Conservation (phyloP, 2,888 invertebrate species). For the Macaria liturata region DNA sequence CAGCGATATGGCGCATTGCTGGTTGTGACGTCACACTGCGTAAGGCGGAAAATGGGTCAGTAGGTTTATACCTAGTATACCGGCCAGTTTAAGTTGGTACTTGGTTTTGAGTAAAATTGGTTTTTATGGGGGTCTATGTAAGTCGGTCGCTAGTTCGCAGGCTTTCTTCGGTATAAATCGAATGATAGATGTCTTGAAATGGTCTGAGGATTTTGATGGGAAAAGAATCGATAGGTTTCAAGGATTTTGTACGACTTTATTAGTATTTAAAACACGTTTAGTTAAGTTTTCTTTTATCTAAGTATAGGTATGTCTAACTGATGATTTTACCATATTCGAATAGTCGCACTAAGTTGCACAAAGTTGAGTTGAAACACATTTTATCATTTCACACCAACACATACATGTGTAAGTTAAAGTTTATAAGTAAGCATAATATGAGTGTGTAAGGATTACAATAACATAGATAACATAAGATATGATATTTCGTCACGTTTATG, state of each 20-base stretch:
- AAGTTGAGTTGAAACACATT: too few relatives aligned
- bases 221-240: constrained; percentile 2
- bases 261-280: too few relatives aligned
- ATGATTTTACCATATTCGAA: too few relatives aligned
- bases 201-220: not conserved
- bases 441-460: too few relatives aligned
- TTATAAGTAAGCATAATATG: too few relatives aligned
- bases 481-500: too few relatives aligned
- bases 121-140: constrained; percentile 7
- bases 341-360: too few relatives aligned
- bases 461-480: too few relatives aligned
- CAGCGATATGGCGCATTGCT: constrained; percentile 61
- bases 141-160: constrained; percentile 22
- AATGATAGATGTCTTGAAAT: constrained; percentile 14
- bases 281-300: too few relatives aligned
- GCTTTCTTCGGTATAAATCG: constrained; percentile 16
- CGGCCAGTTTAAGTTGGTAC: constrained; percentile 41
- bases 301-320: too few relatives aligned
- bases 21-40: constrained; percentile 69
- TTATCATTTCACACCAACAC: too few relatives aligned
- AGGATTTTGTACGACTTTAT: not conserved
- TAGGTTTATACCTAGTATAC: constrained; percentile 53
- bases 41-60: constrained; percentile 61
- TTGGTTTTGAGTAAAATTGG: constrained; percentile 11
- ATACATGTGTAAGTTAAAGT: too few relatives aligned